Evolutionary conservation across 2,797 vertebrate species (phyloP).

Genomic region (Rhinatrema bivittatum): DNA sequence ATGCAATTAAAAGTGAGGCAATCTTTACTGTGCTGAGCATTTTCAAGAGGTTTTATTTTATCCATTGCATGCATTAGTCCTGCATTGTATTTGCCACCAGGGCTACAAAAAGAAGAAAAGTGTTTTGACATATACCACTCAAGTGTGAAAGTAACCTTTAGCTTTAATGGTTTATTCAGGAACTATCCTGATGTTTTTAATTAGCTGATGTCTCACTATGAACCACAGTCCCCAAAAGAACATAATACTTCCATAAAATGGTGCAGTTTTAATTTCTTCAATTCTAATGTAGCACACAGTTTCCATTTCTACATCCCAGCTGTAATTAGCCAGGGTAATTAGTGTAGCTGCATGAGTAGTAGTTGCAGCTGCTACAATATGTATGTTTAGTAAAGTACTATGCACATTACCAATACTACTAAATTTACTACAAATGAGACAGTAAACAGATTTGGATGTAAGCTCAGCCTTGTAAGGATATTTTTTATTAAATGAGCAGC

Average conservation of each 20-base stretch:
- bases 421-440: constrained; percentile 24
- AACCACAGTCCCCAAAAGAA: constrained; percentile 35
- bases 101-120: constrained; percentile 12
- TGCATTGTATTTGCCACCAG: constrained; percentile 14
- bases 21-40: no score
- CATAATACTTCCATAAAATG: constrained; percentile 33
- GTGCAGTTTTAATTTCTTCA: constrained; percentile 44
- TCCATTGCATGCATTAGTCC: no score
- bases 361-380: constrained; percentile 30
- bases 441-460: neutral
- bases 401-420: constrained; percentile 19
- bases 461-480: no score
- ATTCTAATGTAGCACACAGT: constrained; percentile 36
- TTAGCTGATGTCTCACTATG: constrained; percentile 41
- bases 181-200: constrained; percentile 44
- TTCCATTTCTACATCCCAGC: constrained; percentile 34
- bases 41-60: no score
- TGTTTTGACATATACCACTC: constrained; percentile 41
- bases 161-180: constrained; percentile 47
- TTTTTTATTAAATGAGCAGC: no score
- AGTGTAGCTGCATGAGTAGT: constrained; percentile 27
- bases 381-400: constrained; percentile 17
- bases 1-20: no score
- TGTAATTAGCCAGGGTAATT: constrained; percentile 48
- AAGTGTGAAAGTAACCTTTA: constrained; percentile 55